phyloP scores from a whole-genome alignment of 2,113 vertebrate genomes.

The Calonectris borealis region DNA sequence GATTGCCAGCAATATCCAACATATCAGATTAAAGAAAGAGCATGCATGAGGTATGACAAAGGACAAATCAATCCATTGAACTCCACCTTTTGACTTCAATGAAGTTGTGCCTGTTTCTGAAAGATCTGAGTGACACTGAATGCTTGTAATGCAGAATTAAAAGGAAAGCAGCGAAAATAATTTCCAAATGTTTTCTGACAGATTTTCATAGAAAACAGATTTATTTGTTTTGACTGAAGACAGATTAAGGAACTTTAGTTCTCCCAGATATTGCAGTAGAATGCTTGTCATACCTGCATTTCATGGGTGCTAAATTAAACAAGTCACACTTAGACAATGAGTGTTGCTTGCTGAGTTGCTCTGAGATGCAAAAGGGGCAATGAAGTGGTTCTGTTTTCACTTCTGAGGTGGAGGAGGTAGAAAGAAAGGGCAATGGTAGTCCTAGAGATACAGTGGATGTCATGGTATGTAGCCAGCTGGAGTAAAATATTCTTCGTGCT shows the following conservation, averaged over 20 bases:
- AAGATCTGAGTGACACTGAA: not conserved
- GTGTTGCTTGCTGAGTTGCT: not conserved
- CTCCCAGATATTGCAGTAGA: not conserved
- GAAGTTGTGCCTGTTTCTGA: not conserved
- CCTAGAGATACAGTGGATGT: not conserved
- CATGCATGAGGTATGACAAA: not conserved
- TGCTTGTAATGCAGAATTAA: not conserved
- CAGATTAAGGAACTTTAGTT: slow-evolving; percentile 29
- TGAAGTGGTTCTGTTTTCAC: not conserved
- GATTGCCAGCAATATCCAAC: not conserved
- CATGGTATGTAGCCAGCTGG: not conserved
- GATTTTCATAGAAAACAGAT: slow-evolving; percentile 21
- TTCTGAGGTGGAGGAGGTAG: not conserved
- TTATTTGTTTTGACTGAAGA: slow-evolving; percentile 47
- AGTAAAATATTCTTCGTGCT: not conserved
- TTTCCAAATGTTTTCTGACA: slow-evolving; percentile 2
- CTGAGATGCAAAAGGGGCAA: not conserved
- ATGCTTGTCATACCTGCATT: slow-evolving; percentile 20
- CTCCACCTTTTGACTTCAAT: not conserved
- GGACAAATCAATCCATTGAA: not conserved
- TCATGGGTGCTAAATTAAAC: slow-evolving; percentile 25
- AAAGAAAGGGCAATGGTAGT: not conserved
- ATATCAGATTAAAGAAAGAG: not conserved
- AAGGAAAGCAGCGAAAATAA: not conserved
- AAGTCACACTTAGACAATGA: not conserved